phyloP scores from a whole-genome alignment of 2,113 vertebrate genomes.

The Riparia riparia region DNA sequence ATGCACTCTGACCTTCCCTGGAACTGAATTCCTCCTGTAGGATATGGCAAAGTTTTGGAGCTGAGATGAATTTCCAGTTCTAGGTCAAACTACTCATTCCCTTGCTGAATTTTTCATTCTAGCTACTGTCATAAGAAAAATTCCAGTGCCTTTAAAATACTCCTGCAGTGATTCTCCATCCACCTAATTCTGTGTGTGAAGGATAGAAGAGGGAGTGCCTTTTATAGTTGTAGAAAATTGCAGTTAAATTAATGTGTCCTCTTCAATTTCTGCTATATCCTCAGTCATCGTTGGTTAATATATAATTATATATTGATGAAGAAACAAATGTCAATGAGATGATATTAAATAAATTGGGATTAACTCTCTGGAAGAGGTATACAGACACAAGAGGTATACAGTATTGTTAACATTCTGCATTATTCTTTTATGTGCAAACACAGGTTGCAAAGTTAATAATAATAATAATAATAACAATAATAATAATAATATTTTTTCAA shows the following conservation, averaged over 20 bases:
- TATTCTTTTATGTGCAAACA: not conserved
- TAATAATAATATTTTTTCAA: not conserved
- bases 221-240: not conserved
- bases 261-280: not conserved
- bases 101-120: not conserved
- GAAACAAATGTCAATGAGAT: not conserved
- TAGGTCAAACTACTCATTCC: not conserved
- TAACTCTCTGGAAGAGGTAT: not conserved
- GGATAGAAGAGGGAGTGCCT: not conserved
- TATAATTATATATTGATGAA: not conserved
- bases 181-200: not conserved
- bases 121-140: not conserved
- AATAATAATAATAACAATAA: too few species aligned
- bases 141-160: not conserved
- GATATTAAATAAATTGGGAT: not conserved
- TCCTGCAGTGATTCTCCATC: not conserved
- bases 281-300: not conserved
- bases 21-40: too few species aligned
- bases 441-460: not conserved
- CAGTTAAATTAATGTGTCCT: not conserved
- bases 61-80: not conserved
- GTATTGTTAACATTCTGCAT: not conserved
- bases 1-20: not conserved
- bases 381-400: too few species aligned
- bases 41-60: not conserved